phyloP scores from a whole-genome alignment of 2,113 vertebrate species.

The Clupea harengus region DNA sequence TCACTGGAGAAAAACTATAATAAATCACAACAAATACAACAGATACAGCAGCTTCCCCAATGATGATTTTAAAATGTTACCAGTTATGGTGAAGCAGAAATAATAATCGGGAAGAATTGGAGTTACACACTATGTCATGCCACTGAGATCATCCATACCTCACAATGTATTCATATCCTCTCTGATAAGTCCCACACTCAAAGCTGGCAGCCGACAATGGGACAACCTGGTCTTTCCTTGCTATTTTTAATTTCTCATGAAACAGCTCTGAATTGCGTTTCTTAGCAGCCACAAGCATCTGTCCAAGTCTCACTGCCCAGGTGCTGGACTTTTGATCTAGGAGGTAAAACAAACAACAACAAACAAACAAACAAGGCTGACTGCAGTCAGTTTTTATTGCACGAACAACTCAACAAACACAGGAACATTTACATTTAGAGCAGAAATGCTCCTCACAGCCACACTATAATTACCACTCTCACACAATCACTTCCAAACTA shows the following conservation, averaged over 20 bases:
- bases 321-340: constrained; percentile 85
- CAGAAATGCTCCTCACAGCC: background rate
- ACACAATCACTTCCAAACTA: background rate
- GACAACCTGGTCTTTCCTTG: constrained; percentile 91
- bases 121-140: background rate
- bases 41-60: too few relatives aligned
- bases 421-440: background rate
- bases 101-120: too few relatives aligned
- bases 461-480: background rate
- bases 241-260: constrained; percentile 85
- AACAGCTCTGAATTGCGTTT: constrained; percentile 80
- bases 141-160: constrained; percentile 65
- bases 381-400: too few relatives aligned
- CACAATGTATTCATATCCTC: constrained; percentile 96
- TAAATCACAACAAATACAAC: too few relatives aligned
- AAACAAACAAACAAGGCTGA: too few relatives aligned
- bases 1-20: too few relatives aligned
- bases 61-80: too few relatives aligned
- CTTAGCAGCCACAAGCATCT: constrained; percentile 88
- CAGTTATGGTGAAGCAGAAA: background rate
- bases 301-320: constrained; percentile 89
- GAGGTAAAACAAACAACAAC: constrained; percentile 6
- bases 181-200: constrained; percentile 96
- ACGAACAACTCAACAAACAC: too few relatives aligned
- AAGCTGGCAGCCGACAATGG: constrained; percentile 98